Conservation (phyloP, 2,888 invertebrate species). For the Caenorhabditis macrosperma region DNA sequence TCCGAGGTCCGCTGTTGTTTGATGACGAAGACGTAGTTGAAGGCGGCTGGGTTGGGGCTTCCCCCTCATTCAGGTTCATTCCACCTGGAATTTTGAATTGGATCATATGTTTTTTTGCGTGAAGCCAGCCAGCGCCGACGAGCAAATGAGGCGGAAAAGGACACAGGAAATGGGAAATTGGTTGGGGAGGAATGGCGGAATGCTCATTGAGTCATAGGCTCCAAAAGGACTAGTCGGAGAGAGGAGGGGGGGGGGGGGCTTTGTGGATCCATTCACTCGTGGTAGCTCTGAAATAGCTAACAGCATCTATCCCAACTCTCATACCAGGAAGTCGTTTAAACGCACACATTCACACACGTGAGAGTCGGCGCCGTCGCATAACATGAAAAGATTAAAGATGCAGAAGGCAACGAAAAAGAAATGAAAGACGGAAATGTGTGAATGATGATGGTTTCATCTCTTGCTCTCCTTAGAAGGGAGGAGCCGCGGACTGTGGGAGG, state of each 20-base stretch:
- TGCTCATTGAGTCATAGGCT: background rate
- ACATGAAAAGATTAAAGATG: slow-evolving; percentile 8
- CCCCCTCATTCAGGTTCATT: slow-evolving; percentile 33
- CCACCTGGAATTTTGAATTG: slow-evolving; percentile 22
- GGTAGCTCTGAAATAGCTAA: too few relatives aligned
- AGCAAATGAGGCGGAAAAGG: background rate
- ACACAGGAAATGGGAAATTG: background rate
- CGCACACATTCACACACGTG: background rate
- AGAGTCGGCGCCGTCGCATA: background rate
- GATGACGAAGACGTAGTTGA: background rate
- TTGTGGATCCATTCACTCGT: too few relatives aligned
- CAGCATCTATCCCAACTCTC: background rate
- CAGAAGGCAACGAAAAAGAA: background rate
- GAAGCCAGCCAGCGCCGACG: background rate
- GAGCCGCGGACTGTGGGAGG: background rate
- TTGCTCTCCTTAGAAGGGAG: background rate
- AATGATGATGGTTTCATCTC: background rate
- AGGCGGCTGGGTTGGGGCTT: background rate
- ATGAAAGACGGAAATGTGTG: background rate
- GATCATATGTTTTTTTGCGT: background rate
- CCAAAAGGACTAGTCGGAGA: too few relatives aligned
- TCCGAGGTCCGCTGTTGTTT: slow-evolving; percentile 7
- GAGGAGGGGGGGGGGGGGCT: background rate
- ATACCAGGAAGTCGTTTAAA: background rate
- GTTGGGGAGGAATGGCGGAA: background rate